phyloP scores from a whole-genome alignment of 1,140 invertebrate genomes.

The Drosophila ironensis region DNA sequence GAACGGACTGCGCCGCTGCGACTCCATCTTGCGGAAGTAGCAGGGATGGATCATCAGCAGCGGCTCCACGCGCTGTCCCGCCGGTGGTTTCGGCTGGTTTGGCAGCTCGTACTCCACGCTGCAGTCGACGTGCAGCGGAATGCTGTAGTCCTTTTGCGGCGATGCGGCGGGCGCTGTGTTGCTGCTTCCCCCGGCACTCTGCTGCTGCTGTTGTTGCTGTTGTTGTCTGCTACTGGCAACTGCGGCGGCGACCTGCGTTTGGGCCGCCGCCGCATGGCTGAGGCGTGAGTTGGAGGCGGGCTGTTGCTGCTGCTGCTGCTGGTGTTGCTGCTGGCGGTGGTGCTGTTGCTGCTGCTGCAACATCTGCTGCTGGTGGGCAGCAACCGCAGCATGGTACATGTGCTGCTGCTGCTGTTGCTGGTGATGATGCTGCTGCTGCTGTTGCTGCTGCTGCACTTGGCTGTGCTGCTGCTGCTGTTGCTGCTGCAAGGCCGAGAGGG shows the following conservation, averaged over 20 bases:
- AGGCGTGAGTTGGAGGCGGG: constrained; percentile 40
- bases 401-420: constrained; percentile 71
- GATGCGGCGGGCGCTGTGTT: constrained; percentile 23
- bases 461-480: constrained; percentile 64
- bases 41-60: constrained; percentile 93
- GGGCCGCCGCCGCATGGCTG: constrained; percentile 52
- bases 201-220: constrained; percentile 51
- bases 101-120: constrained; percentile 93
- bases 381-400: constrained; percentile 61
- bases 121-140: constrained; percentile 91
- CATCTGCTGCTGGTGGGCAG: constrained; percentile 68
- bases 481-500: constrained; percentile 47
- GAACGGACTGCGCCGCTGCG: constrained; percentile 88
- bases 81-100: constrained; percentile 90
- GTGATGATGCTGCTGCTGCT: constrained; percentile 50
- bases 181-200: constrained; percentile 38
- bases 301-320: constrained; percentile 49
- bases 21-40: constrained; percentile 90
- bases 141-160: constrained; percentile 87
- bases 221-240: constrained; percentile 53
- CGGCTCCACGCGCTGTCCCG: constrained; percentile 88
- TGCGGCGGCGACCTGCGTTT: constrained; percentile 55
- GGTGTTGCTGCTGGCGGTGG: constrained; percentile 51
- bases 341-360: constrained; percentile 18
- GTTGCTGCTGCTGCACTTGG: constrained; percentile 55